These are phyloP conservation scores for Ailuropoda melanoleuca DNA, from an alignment of 2,113 vertebrate species.

Conservation along the genomic window DNA sequence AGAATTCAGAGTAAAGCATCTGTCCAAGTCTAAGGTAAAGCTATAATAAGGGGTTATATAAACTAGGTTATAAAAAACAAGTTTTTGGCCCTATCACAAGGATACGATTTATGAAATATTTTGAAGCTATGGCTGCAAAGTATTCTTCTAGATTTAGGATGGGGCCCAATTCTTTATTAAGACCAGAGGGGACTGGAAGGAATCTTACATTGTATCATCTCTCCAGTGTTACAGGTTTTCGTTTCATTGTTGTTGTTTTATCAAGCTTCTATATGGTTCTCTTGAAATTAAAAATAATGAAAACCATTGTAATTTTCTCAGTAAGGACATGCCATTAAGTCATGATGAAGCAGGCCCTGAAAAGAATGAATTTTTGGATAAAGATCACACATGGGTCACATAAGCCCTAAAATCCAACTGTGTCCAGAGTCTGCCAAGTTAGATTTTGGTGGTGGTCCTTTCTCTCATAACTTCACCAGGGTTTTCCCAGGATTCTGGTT, in stretches of 20 bases:
- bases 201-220: neutral
- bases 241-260: neutral
- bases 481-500: neutral
- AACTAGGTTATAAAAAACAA: neutral
- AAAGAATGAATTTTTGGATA: slow-evolving; percentile 6
- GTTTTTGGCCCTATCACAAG: neutral
- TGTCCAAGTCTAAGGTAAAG: neutral
- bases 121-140: neutral
- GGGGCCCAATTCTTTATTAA: neutral
- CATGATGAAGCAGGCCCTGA: neutral
- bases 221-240: neutral
- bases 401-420: neutral
- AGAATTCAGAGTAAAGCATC: neutral
- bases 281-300: slow-evolving; percentile 22
- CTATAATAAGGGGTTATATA: neutral
- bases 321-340: neutral
- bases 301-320: neutral
- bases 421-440: neutral
- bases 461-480: neutral
- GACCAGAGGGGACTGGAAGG: neutral
- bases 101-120: neutral
- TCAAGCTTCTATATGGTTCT: neutral
- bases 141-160: neutral
- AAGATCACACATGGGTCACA: neutral
- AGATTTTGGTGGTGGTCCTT: neutral